phyloP scores from a whole-genome alignment of 2,888 invertebrate species.

The Stegophylla sp. region DNA sequence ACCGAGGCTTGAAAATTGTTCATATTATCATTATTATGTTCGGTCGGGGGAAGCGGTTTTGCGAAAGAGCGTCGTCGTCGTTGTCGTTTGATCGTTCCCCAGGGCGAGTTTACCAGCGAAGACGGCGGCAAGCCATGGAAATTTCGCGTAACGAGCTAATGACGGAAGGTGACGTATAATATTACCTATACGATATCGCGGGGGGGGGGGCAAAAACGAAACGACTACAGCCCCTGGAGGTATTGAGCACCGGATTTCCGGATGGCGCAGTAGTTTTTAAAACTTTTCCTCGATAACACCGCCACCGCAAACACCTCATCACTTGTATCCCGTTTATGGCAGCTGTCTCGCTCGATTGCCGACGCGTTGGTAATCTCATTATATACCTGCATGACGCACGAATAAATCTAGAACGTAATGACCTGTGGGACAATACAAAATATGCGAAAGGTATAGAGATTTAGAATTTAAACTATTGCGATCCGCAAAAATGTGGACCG shows the following conservation, averaged over 20 bases:
- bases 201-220: not conserved
- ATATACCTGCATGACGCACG: no score
- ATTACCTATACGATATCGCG: not conserved
- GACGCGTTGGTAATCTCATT: no score
- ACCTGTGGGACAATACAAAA: no score
- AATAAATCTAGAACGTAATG: no score
- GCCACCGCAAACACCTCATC: no score
- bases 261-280: conserved; percentile 4
- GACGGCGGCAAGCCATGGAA: not conserved
- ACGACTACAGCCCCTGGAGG: conserved; percentile 7
- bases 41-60: not conserved
- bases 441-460: no score
- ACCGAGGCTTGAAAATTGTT: no score
- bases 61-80: not conserved
- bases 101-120: conserved; percentile 35
- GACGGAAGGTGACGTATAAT: conserved; percentile 8
- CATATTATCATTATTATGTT: no score
- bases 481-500: no score
- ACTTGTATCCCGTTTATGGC: no score
- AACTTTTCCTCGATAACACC: conserved; percentile 6
- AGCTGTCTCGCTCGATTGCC: no score
- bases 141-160: conserved; percentile 34
- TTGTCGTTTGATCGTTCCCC: conserved; percentile 37
- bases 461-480: no score
- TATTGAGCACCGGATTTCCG: conserved; percentile 6